Conservation (phyloP, 2,797 vertebrate genomes). For the Artibeus jamaicensis region DNA sequence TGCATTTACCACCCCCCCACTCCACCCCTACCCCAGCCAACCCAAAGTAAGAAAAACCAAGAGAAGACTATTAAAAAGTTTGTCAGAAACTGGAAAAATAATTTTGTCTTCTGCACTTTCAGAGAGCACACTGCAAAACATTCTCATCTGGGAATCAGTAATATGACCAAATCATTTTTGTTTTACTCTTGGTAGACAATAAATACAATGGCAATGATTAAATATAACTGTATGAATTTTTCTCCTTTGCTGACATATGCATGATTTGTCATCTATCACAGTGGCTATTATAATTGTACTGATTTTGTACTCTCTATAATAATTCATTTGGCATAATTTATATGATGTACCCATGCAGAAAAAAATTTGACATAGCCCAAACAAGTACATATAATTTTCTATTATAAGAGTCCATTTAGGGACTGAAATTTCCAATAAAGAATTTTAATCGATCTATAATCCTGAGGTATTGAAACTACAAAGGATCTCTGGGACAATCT, state of each 20-base stretch:
- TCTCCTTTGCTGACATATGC: neutral
- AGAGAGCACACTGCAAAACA: neutral
- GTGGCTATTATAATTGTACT: neutral
- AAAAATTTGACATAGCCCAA: conserved; percentile 2
- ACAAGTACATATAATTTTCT: neutral
- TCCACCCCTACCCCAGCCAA: too few relatives aligned
- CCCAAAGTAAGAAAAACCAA: neutral
- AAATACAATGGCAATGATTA: conserved; percentile 1
- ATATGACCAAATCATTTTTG: conserved; percentile 30
- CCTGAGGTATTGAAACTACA: neutral
- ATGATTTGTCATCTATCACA: conserved; percentile 9
- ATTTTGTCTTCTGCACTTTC: neutral
- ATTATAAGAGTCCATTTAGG: neutral
- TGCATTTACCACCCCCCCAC: too few relatives aligned
- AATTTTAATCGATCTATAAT: conserved; percentile 33
- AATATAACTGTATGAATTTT: neutral
- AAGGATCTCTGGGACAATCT: neutral
- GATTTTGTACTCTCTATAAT: conserved; percentile 10
- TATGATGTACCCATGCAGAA: neutral
- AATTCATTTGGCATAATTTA: neutral
- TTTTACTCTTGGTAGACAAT: conserved; percentile 11
- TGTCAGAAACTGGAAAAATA: neutral
- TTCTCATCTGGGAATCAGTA: neutral
- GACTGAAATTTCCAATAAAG: conserved; percentile 13
- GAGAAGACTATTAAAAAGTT: neutral